Base-by-base conservation (phyloP, 2,888 invertebrate species). In the Fissipunctia ypsillon region DNA sequence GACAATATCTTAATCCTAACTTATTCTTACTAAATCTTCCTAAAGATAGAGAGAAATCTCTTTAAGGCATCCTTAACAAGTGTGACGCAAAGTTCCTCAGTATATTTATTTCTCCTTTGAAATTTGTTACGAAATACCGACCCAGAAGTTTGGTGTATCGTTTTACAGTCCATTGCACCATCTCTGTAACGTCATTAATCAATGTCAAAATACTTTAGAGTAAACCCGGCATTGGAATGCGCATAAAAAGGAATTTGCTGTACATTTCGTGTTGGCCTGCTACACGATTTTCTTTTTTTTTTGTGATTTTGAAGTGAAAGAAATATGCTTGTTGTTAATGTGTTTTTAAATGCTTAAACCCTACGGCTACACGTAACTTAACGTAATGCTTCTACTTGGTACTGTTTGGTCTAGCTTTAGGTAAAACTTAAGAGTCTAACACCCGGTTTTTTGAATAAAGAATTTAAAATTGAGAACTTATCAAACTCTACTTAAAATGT, bases 111-210 rank as follows among this genome's bases (percentile, higher is more conserved):
- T 67, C 45, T 61, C 38, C 64, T 41, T 45, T 22, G 22, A 73
- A 83, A 80, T 60, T 84, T 75, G 67, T 75, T 60, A 71, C 67
- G 52, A 60, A 70, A 77, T 60, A 57, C 72, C 60, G 59, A 59
- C 81, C 76, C 64, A 70, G 54, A 84, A 82, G 84, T 82, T 84
- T 56, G 48, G 63, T 84, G 72, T 70, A 73, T 68, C 82, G 82
- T 81, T 84, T 82, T 35, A 81, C 82, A 77, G 72, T 82, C 78
- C 82, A 82, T 82, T 82, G 82, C 82, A 52, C 82, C 78, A 70
- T 84, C 72, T 72, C 64, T 73, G 77, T 60, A 60, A 73, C 52
- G 35, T 81, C 82, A 84, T 82, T 81, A 82, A 82, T 82, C 82
- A 84, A 52, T 73, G 82, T 84, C 84, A 61, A 81, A 84, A 82